phyloP scores from a whole-genome alignment of 2,113 vertebrate species.

The Bombycilla garrulus region DNA sequence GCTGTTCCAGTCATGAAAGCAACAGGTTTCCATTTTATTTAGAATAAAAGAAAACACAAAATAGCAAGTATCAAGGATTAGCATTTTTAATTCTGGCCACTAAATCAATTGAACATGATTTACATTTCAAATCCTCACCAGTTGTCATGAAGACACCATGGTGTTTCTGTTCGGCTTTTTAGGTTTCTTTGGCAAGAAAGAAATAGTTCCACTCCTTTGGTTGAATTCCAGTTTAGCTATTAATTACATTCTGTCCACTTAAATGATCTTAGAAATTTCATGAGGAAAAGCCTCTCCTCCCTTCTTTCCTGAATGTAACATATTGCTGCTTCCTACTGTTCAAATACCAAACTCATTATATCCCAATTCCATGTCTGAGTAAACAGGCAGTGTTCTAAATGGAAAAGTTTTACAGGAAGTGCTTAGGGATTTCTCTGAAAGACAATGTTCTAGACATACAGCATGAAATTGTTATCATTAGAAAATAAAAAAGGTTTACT shows the following conservation, averaged over 20 bases:
- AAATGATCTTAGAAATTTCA: background rate
- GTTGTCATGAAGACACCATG: background rate
- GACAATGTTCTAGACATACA: background rate
- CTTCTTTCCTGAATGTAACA: background rate
- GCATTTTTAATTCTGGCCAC: background rate
- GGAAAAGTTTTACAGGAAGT: background rate
- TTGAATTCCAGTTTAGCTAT: constrained; percentile 5
- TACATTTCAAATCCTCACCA: background rate
- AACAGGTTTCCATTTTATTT: background rate
- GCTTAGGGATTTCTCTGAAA: background rate
- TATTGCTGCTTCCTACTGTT: background rate
- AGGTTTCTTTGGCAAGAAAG: background rate
- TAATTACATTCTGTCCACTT: constrained; percentile 7
- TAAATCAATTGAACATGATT: background rate
- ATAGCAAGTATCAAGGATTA: background rate
- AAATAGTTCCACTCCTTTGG: background rate
- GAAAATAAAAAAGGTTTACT: background rate
- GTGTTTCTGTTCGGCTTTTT: background rate
- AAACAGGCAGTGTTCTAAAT: background rate
- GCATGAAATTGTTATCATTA: background rate
- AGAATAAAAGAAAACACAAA: background rate
- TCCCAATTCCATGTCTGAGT: background rate
- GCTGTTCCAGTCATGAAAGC: background rate
- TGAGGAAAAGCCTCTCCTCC: background rate
- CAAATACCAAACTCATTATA: constrained; percentile 4